Evolutionary conservation across 2,888 invertebrate species (phyloP), one percentile per base, ranked within the genome.

Genomic region (Lissocephala sabroskyi): DNA sequence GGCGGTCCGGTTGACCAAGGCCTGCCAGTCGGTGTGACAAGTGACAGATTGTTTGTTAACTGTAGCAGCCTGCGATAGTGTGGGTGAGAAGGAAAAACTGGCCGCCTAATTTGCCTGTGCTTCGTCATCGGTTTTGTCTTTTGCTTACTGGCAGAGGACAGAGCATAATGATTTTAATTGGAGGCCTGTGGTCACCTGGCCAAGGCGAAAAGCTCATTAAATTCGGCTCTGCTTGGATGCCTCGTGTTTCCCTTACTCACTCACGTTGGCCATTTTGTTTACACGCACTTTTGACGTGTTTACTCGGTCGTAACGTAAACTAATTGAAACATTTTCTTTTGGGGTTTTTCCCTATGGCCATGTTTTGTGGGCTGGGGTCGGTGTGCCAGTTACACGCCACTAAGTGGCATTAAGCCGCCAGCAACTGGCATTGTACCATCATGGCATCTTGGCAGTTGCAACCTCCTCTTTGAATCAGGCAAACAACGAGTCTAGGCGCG

Each of bases 211-310:
- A n/a, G n/a, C n/a, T n/a, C n/a, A n/a, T n/a, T n/a, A n/a, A n/a
- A n/a, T n/a, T n/a, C n/a, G n/a, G n/a, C n/a, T n/a, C n/a, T n/a
- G n/a, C n/a, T n/a, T n/a, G n/a, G n/a, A n/a, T n/a, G n/a, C n/a
- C n/a, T n/a, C n/a, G n/a, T n/a, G n/a, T 54, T 52, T 32, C 13
- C 29, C 23, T 41, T 23, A 18, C 18, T 28, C 16, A n/a, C 37
- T 9, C 46, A 19, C 41, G 46, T 49, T 35, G 17, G 18, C 18
- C 19, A 11, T 9, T 48, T 45, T 75, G 75, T 75, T 75, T 70
- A 59, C 73, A 71, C 78, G 73, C 75, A 77, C 57, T 64, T 71
- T 77, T 64, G 71, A 71, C 56, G 64, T 59, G 77, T 77, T 63
- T 77, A 77, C 67, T 67, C 54, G 51, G 59, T 54, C 56, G 50